A percentile compares a stretch with the other conserved stretches of the same genome.
Evolutionary conservation across 1,140 invertebrate species (phyloP).

Genomic region (Laupala kohalensis): DNA sequence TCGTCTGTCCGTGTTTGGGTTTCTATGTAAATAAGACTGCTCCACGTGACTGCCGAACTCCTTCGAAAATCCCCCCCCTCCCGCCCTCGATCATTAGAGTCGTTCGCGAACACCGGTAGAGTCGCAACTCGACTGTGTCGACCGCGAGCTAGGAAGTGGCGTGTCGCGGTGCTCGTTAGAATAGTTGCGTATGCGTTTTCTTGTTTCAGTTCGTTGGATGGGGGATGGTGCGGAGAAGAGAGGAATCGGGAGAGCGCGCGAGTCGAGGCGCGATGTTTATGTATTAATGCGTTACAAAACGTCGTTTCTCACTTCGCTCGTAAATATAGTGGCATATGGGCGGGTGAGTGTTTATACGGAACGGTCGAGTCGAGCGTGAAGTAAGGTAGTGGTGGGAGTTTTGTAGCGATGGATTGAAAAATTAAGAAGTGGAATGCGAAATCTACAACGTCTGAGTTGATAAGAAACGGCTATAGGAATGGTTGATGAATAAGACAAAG

Average conservation of each 20-base stretch:
- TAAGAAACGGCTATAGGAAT: too few relatives aligned
- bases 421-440: too few relatives aligned
- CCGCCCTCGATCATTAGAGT: too few relatives aligned
- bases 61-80: too few relatives aligned
- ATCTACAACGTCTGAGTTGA: too few relatives aligned
- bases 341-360: background rate
- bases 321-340: background rate
- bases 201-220: too few relatives aligned
- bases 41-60: background rate
- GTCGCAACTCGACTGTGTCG: too few relatives aligned
- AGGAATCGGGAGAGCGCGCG: background rate
- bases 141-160: background rate
- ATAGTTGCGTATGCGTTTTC: background rate
- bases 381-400: too few relatives aligned
- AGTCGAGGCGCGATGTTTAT: background rate
- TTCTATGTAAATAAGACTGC: background rate
- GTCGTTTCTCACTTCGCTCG: background rate
- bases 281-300: background rate
- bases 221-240: too few relatives aligned
- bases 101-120: background rate
- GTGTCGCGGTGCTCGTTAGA: background rate
- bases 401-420: too few relatives aligned
- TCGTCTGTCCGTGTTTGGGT: background rate
- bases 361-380: background rate
- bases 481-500: too few relatives aligned